Evolutionary conservation across 2,797 vertebrate species (phyloP).

Genomic region (Leuciscus waleckii): DNA sequence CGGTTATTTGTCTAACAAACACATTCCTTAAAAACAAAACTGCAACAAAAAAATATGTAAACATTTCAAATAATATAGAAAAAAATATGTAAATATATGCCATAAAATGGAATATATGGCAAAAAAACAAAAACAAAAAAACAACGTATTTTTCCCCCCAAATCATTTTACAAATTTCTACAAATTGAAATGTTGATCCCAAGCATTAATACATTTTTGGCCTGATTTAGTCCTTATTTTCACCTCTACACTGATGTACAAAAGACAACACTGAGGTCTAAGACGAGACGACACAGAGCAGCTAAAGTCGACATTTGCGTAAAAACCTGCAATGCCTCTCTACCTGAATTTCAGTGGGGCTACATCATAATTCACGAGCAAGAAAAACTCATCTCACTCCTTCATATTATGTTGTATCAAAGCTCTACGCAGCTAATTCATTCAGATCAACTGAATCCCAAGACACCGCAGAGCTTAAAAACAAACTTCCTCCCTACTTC

Average conservation of each 20-base stretch:
- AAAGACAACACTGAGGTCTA: slow-evolving; percentile 36
- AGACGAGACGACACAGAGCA: slow-evolving; percentile 31
- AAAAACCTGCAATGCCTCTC: slow-evolving; percentile 48
- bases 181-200: neutral
- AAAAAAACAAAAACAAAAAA: neutral
- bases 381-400: slow-evolving; percentile 41
- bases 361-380: slow-evolving; percentile 53
- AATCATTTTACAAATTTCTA: neutral
- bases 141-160: too few species aligned
- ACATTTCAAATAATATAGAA: neutral
- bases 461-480: slow-evolving; percentile 11
- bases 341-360: slow-evolving; percentile 57
- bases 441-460: slow-evolving; percentile 42
- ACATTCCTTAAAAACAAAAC: neutral
- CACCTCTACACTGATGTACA: slow-evolving; percentile 40
- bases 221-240: slow-evolving; percentile 22
- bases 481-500: neutral
- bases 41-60: neutral
- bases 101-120: neutral
- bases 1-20: slow-evolving; percentile 18
- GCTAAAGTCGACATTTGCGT: slow-evolving; percentile 36
- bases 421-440: slow-evolving; percentile 13
- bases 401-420: slow-evolving; percentile 40
- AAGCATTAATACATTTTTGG: neutral
- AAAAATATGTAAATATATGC: neutral